Evolutionary conservation across 2,888 invertebrate genomes (phyloP), one percentile per base, ranked within the genome.

Genomic region (Cynaeus angustus): DNA sequence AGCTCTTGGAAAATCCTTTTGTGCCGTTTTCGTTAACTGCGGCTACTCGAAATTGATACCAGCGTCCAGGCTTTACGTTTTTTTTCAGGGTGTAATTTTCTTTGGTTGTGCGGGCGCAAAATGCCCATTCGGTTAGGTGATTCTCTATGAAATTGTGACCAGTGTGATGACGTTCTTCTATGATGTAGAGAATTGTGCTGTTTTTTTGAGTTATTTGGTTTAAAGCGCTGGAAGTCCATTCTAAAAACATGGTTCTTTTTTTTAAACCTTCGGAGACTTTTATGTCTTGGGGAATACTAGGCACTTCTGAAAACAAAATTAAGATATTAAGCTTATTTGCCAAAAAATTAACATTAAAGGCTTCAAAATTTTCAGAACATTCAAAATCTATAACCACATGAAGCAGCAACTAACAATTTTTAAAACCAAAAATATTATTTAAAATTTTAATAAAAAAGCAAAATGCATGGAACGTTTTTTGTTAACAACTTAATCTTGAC

Each of bases 21-120:
- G 92, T 92, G 0, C 94, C 94, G 56, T 90, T 88, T 0, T 88
- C 88, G 79, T 91, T 92, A 1, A 94, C 89, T 0, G 93, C 91
- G 0, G 93, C 92, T 3, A 93, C 91, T n/a, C 93, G 87, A 79
- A 93, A 92, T 75, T 92, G 90, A 83, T 93, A 94, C 93, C 93
- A 93, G 53, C 91, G 89, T 2, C 93, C 93, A 0, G 92, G 91
- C 78, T 89, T 90, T 53, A 90, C 82, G 28, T 88, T 82, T 64
- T 88, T 87, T 14, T 87, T 88, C 8, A 91, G 82, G 0, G 88
- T 86, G 1, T 87, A 86, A 72, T 86, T 87, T 0, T 88, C 86
- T 75, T 89, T 89, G 71, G 64, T 84, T 0, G 89, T 87, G 70
- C 88, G 85, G 61, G 87, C 82, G 41, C 89, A 81, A n/a, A 88